Percentiles rank a stretch among this genome's conserved stretches.
Evolutionary conservation across 2,888 invertebrate genomes (phyloP).

Genomic region (Entomobrya proxima): DNA sequence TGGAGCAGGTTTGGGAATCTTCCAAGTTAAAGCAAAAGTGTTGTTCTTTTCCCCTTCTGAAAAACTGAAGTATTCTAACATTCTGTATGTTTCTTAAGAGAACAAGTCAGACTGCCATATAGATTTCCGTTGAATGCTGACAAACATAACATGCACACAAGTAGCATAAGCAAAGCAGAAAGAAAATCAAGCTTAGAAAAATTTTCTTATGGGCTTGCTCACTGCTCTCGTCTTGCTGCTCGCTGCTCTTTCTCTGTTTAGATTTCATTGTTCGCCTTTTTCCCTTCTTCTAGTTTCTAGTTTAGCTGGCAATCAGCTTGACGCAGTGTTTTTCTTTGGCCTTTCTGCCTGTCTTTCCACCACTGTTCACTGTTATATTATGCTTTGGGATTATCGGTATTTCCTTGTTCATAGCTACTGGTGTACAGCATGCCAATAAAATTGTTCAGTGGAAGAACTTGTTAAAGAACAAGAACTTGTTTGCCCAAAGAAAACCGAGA

Average conservation of each 20-base stretch:
- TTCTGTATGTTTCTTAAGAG: neutral
- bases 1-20: conserved; percentile 63
- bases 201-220: neutral
- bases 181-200: no score
- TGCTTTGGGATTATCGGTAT: conserved; percentile 53
- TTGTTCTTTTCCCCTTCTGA: conserved; percentile 54
- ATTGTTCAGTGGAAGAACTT: neutral
- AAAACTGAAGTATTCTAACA: neutral
- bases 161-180: no score
- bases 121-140: no score
- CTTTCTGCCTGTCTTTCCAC: conserved; percentile 26
- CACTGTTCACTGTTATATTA: conserved; percentile 33
- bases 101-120: no score
- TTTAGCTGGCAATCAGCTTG: conserved; percentile 57
- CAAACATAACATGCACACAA: no score
- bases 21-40: conserved; percentile 60
- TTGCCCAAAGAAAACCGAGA: no score
- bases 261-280: conserved; percentile 55
- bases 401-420: conserved; percentile 58
- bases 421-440: conserved; percentile 53
- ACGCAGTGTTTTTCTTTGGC: conserved; percentile 62
- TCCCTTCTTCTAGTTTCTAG: neutral
- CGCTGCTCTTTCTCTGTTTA: conserved; percentile 42
- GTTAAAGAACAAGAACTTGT: neutral
- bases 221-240: no score